Evolutionary conservation across 2,888 invertebrate species (phyloP).

Genomic region (Chloroclystis v-ata): DNA sequence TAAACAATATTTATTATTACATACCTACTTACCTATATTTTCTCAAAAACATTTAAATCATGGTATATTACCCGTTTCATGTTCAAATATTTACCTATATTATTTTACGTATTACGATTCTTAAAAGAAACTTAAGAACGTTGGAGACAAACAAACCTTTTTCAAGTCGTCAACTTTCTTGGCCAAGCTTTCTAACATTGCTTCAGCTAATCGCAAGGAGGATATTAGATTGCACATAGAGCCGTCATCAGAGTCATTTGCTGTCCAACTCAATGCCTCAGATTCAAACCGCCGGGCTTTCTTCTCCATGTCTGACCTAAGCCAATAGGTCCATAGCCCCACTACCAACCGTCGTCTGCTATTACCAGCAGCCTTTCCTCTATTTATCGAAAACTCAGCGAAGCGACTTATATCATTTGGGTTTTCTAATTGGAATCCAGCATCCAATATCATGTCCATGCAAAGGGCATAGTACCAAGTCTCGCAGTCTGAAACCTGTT

Average conservation of each 20-base stretch:
- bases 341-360: slow-evolving; percentile 54
- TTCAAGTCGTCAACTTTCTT: slow-evolving; percentile 64
- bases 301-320: slow-evolving; percentile 51
- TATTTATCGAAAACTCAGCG: slow-evolving; percentile 51
- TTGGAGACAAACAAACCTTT: slow-evolving; percentile 50
- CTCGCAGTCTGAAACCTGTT: slow-evolving; percentile 47
- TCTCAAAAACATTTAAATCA: too few relatives aligned
- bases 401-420: slow-evolving; percentile 62
- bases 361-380: slow-evolving; percentile 41
- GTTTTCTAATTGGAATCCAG: slow-evolving; percentile 74
- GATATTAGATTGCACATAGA: slow-evolving; percentile 53
- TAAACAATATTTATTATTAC: too few relatives aligned
- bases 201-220: slow-evolving; percentile 62
- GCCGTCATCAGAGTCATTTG: slow-evolving; percentile 44
- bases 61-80: too few relatives aligned
- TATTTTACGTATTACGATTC: too few relatives aligned
- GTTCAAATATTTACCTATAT: too few relatives aligned
- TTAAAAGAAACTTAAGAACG: too few relatives aligned
- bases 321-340: slow-evolving; percentile 68
- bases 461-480: slow-evolving; percentile 79
- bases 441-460: slow-evolving; percentile 77
- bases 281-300: slow-evolving; percentile 61
- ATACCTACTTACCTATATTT: too few relatives aligned
- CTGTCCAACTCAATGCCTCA: slow-evolving; percentile 57
- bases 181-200: slow-evolving; percentile 68